These are phyloP conservation scores for Scaptomyza flava DNA, from an alignment of 2,888 invertebrate genomes.

Conservation along the genomic window DNA sequence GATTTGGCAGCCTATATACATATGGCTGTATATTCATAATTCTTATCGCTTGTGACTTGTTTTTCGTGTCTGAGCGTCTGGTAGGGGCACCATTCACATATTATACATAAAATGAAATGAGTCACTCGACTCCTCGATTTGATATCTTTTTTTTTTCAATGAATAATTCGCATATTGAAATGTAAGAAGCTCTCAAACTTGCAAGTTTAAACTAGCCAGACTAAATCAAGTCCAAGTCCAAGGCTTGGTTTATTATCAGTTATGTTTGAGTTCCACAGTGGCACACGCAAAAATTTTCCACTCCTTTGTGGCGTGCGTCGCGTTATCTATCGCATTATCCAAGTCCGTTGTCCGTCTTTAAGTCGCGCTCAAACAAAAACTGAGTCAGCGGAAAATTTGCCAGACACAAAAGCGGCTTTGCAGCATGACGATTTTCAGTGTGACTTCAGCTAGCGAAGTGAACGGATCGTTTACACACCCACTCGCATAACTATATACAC, in stretches of 20 bases:
- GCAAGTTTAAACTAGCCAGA: constrained; percentile 8
- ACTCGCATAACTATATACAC: neutral
- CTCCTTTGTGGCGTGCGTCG: constrained; percentile 10
- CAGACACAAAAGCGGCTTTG: constrained; percentile 50
- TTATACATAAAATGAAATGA: constrained; percentile 33
- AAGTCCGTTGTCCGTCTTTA: constrained; percentile 35
- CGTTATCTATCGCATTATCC: constrained; percentile 51
- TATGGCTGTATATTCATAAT: constrained; percentile 5
- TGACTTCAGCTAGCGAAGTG: constrained; percentile 44
- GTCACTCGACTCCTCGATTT: constrained; percentile 49
- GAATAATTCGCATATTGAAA: constrained; percentile 32
- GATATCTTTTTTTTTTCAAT: constrained; percentile 55
- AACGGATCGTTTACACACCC: constrained; percentile 25
- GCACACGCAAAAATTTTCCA: constrained; percentile 59
- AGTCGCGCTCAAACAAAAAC: constrained; percentile 20
- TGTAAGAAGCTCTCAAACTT: constrained; percentile 17
- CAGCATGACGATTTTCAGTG: constrained; percentile 50
- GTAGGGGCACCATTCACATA: constrained; percentile 19
- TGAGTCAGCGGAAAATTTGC: constrained; percentile 67
- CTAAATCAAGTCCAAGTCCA: constrained; percentile 39
- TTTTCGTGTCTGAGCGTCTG: constrained; percentile 54
- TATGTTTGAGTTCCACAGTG: constrained; percentile 13
- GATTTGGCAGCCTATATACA: constrained; percentile 17
- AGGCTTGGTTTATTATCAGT: constrained; percentile 44
- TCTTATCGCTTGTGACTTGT: constrained; percentile 51